Percentiles rank a stretch among this genome's conserved stretches.
These are phyloP conservation scores for Limnephilus lunatus DNA, from an alignment of 2,888 invertebrate species.

Conservation along the genomic window DNA sequence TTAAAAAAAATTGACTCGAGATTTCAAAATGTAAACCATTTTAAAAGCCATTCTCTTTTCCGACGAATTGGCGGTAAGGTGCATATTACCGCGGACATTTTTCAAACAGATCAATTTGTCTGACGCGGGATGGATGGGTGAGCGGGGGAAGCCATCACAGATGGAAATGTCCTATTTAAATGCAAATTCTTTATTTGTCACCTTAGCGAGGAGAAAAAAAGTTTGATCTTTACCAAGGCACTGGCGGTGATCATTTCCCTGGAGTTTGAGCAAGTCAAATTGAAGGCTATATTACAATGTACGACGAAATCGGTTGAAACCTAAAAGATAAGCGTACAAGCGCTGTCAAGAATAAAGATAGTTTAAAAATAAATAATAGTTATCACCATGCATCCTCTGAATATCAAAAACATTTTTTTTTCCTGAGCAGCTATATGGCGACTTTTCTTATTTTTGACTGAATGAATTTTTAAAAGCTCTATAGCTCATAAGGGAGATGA, in stretches of 20 bases:
- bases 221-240: slow-evolving; percentile 71
- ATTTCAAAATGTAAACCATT: background rate
- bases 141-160: slow-evolving; percentile 72
- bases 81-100: slow-evolving; percentile 49
- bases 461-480: background rate
- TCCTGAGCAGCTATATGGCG: background rate
- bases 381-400: too few relatives aligned
- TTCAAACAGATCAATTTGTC: slow-evolving; percentile 59
- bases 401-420: too few relatives aligned
- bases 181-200: slow-evolving; percentile 83
- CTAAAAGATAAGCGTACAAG: background rate
- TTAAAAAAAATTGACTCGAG: too few relatives aligned
- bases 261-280: slow-evolving; percentile 40
- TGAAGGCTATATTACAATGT: slow-evolving; percentile 12
- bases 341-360: background rate
- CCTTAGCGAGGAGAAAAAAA: slow-evolving; percentile 72
- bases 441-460: background rate
- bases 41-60: background rate
- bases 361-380: background rate
- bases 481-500: background rate
- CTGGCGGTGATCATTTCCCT: slow-evolving; percentile 29
- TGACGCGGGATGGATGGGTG: slow-evolving; percentile 51
- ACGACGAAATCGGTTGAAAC: background rate
- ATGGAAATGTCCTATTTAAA: slow-evolving; percentile 83
- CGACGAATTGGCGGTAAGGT: slow-evolving; percentile 27